Evolutionary conservation across 2,888 invertebrate species (phyloP).

Genomic region (Mythimna lalbum): DNA sequence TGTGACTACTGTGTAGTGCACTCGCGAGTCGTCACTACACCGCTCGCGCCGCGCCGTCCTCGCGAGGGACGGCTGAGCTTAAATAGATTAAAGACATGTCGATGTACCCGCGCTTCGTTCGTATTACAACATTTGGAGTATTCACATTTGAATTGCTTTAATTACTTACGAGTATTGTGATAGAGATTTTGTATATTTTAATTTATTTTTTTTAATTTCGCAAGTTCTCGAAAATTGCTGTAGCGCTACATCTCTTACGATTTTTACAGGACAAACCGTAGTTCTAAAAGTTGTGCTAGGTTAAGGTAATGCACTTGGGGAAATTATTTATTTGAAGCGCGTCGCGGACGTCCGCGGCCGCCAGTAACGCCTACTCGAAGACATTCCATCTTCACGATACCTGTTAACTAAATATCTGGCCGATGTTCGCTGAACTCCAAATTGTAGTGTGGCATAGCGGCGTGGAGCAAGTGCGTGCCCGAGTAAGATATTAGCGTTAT

Average conservation of each 20-base stretch:
- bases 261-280: constrained; percentile 83
- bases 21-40: constrained; percentile 63
- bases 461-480: constrained; percentile 84
- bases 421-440: constrained; percentile 71
- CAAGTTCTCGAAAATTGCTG: constrained; percentile 86
- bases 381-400: constrained; percentile 83
- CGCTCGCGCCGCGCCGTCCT: constrained; percentile 32
- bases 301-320: constrained; percentile 85
- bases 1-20: constrained; percentile 83
- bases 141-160: constrained; percentile 91
- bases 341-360: constrained; percentile 65
- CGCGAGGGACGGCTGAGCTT: constrained; percentile 60
- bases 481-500: constrained; percentile 90
- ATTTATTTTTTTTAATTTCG: constrained; percentile 90
- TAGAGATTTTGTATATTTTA: constrained; percentile 91
- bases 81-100: constrained; percentile 69
- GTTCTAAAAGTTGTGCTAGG: constrained; percentile 87
- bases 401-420: constrained; percentile 71
- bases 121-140: constrained; percentile 89
- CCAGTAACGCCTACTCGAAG: constrained; percentile 71
- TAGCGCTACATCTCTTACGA: constrained; percentile 88
- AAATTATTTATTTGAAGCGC: constrained; percentile 79
- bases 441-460: constrained; percentile 74
- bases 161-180: constrained; percentile 91
- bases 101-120: constrained; percentile 82